Evolutionary conservation across 2,113 vertebrate genomes (phyloP).

Genomic region (Mellivora capensis): DNA sequence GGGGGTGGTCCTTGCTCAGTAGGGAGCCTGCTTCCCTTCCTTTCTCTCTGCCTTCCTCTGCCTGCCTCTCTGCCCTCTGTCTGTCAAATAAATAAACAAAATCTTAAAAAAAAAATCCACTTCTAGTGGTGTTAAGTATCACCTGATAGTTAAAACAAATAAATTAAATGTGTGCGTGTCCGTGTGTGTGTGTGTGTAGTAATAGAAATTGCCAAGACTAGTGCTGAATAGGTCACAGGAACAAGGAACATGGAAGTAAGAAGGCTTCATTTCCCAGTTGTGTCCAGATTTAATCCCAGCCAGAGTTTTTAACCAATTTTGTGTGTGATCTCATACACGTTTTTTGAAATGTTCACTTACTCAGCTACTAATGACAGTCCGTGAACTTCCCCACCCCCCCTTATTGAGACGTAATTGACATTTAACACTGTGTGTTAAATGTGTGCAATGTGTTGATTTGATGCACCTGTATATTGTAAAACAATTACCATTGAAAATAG

Average conservation of each 20-base stretch:
- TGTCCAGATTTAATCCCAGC: not conserved
- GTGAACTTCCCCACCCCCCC: not conserved
- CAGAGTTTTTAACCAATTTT: not conserved
- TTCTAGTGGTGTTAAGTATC: not conserved
- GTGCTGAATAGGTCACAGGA: not conserved
- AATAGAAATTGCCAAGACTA: not conserved
- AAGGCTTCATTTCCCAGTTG: not conserved
- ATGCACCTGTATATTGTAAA: not conserved
- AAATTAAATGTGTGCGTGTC: not conserved
- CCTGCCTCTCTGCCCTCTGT: too few species aligned
- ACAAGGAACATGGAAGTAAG: not conserved
- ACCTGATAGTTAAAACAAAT: not conserved
- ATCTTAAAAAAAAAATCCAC: too few species aligned
- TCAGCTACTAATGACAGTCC: not conserved
- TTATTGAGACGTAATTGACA: not conserved
- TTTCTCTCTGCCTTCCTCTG: too few species aligned
- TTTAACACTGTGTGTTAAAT: not conserved
- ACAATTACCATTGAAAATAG: not conserved
- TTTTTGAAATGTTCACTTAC: not conserved
- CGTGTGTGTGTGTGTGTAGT: not conserved
- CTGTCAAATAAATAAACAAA: too few species aligned
- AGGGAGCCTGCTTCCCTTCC: too few species aligned
- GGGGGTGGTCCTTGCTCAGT: fast-evolving
- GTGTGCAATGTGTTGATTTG: not conserved
- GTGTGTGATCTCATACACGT: not conserved